phyloP scores from a whole-genome alignment of 1,140 invertebrate species.

The Pseudomyrmex dendroicus region DNA sequence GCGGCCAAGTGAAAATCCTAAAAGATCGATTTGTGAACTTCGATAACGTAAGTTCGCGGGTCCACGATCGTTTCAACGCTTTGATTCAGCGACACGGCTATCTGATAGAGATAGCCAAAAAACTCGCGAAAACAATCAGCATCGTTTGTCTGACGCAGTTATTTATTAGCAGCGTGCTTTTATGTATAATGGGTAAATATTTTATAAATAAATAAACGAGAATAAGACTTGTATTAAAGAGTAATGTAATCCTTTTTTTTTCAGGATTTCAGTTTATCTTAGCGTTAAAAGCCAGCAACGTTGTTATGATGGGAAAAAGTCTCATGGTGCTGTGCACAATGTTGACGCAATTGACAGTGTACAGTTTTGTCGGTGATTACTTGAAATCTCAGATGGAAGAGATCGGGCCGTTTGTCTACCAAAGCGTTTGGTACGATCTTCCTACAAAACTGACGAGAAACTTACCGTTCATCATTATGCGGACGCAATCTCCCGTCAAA shows the following conservation, averaged over 20 bases:
- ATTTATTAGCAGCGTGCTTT: conserved; percentile 52
- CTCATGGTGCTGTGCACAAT: conserved; percentile 7
- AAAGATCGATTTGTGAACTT: conserved; percentile 30
- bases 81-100: conserved; percentile 32
- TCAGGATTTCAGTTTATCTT: conserved; percentile 66
- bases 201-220: neutral
- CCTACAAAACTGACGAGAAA: conserved; percentile 18
- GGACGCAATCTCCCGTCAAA: conserved; percentile 18
- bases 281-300: conserved; percentile 19
- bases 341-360: conserved; percentile 37
- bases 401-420: conserved; percentile 44
- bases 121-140: conserved; percentile 36
- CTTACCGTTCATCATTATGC: conserved; percentile 52
- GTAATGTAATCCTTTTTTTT: neutral
- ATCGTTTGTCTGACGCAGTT: conserved; percentile 43
- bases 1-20: conserved; percentile 59
- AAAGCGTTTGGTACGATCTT: conserved; percentile 49
- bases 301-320: conserved; percentile 33
- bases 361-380: conserved; percentile 62
- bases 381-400: conserved; percentile 59
- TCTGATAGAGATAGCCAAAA: conserved; percentile 19
- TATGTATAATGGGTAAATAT: conserved; percentile 55
- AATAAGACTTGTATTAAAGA: too few species aligned
- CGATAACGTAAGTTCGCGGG: neutral
- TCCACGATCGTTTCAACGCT: neutral